Conservation (phyloP, 2,888 invertebrate species). For the Caenorhabditis auriculariae region DNA sequence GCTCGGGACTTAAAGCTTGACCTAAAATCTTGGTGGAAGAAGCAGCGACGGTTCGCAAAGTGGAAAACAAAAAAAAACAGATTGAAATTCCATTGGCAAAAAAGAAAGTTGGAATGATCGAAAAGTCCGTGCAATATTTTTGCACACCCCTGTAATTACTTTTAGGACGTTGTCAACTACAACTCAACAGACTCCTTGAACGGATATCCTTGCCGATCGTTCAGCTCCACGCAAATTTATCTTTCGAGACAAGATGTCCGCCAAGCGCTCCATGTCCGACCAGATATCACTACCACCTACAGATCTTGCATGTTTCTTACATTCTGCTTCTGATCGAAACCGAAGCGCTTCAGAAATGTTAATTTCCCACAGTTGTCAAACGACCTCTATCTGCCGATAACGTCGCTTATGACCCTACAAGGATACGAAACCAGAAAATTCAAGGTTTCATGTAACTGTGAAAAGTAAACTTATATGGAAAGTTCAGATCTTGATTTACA, state of each 20-base stretch:
- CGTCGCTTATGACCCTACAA: conserved; percentile 17
- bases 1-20: too few species aligned
- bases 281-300: background rate
- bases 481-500: conserved; percentile 36
- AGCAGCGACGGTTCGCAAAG: too few species aligned
- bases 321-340: background rate
- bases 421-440: conserved; percentile 11
- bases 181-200: conserved; percentile 32
- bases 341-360: conserved; percentile 7
- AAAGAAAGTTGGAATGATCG: background rate
- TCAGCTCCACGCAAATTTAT: conserved; percentile 18
- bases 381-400: conserved; percentile 13
- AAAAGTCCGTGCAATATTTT: background rate
- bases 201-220: conserved; percentile 36
- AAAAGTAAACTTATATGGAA: background rate
- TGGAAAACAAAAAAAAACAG: too few species aligned
- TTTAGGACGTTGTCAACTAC: conserved; percentile 15
- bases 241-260: conserved; percentile 32
- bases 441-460: conserved; percentile 1
- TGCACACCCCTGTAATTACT: background rate
- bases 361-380: conserved; percentile 9
- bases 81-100: background rate
- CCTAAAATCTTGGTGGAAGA: too few species aligned
- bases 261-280: conserved; percentile 34
- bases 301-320: conserved; percentile 13